Evolutionary conservation across 1,140 invertebrate species (phyloP).

Genomic region (Dinoponera quadriceps): DNA sequence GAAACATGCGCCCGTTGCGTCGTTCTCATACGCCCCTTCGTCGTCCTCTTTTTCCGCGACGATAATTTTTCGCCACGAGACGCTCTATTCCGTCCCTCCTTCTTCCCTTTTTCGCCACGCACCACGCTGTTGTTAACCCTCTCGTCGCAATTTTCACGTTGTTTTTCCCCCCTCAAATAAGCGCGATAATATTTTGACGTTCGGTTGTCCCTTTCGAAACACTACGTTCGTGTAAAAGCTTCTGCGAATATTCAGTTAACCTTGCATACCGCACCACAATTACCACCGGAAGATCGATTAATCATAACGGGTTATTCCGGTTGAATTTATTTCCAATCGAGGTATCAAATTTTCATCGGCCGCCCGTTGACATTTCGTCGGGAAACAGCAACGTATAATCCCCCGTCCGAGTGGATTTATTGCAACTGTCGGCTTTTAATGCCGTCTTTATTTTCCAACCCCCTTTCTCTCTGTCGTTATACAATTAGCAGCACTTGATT

Average conservation of each 20-base stretch:
- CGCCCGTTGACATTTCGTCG: not conserved
- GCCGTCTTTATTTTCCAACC: no score
- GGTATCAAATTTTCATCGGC: constrained; percentile 13
- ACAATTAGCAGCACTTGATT: no score
- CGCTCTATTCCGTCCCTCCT: not conserved
- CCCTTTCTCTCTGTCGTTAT: no score
- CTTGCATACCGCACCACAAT: not conserved
- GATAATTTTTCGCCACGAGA: constrained; percentile 32
- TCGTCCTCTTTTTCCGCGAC: constrained; percentile 12
- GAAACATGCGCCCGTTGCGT: constrained; percentile 37
- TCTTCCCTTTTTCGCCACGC: not conserved
- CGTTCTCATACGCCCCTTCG: constrained; percentile 42
- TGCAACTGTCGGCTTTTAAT: no score
- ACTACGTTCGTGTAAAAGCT: no score
- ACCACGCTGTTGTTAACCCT: constrained; percentile 1
- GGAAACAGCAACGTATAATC: not conserved
- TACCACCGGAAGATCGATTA: constrained; percentile 16
- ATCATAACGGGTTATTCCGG: not conserved
- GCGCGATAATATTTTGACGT: not conserved
- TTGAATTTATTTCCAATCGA: not conserved
- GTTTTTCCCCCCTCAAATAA: no score
- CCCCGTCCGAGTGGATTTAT: not conserved
- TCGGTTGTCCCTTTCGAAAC: no score
- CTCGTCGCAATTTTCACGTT: no score
- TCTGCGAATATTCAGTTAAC: not conserved